Conservation (phyloP, 2,888 invertebrate species). For the Macrophya alboannulata region DNA sequence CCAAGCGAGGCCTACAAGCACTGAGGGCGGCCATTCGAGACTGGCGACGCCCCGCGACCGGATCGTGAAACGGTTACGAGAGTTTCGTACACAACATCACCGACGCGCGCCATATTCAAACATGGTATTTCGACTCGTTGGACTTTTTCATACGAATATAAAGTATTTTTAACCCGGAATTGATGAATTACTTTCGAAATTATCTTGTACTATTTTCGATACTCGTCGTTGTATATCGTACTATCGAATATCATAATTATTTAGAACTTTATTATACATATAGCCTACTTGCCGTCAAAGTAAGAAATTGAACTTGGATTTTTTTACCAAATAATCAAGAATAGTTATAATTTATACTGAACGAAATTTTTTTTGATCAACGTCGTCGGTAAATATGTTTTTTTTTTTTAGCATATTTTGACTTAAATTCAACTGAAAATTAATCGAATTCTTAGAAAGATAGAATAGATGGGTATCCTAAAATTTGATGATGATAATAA, state of each 20-base stretch:
- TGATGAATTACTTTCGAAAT: not conserved
- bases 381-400: too few relatives aligned
- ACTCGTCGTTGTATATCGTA: too few relatives aligned
- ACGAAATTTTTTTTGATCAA: not conserved
- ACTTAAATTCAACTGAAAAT: not conserved
- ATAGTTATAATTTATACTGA: not conserved
- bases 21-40: slow-evolving; percentile 77
- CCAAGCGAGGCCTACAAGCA: slow-evolving; percentile 77
- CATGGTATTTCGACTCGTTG: slow-evolving; percentile 48
- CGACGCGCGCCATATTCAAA: slow-evolving; percentile 56
- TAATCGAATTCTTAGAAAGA: not conserved
- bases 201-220: not conserved
- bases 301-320: not conserved
- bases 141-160: not conserved
- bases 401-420: not conserved
- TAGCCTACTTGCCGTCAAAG: not conserved
- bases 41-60: slow-evolving; percentile 69
- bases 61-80: slow-evolving; percentile 48
- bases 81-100: not conserved
- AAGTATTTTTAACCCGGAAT: not conserved
- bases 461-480: not conserved
- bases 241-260: not conserved
- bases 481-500: not conserved
- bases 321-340: not conserved
- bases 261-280: not conserved